Evolutionary conservation across 2,113 vertebrate species (phyloP).

Genomic region (Cettia cetti): DNA sequence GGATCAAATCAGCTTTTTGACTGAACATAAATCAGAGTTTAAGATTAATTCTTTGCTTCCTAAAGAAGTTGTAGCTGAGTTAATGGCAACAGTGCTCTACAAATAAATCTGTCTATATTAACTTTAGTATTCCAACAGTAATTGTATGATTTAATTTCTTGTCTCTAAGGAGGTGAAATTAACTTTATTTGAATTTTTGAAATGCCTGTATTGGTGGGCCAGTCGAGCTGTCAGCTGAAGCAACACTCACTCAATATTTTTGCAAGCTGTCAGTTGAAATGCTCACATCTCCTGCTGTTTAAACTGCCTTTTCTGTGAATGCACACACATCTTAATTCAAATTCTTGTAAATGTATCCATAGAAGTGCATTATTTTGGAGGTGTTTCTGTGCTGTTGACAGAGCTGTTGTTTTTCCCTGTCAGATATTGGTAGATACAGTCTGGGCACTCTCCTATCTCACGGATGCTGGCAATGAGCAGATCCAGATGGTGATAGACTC

Average conservation of each 20-base stretch:
- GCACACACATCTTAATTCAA: rapidly evolving
- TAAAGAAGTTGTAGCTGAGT: background rate
- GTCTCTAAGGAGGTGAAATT: background rate
- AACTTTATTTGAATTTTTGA: background rate
- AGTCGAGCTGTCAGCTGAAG: background rate
- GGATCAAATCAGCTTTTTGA: background rate
- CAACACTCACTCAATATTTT: background rate
- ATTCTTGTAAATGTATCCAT: rapidly evolving
- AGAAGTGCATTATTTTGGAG: rapidly evolving
- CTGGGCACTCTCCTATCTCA: slow-evolving; percentile 98
- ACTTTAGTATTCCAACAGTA: background rate
- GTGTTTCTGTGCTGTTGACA: background rate
- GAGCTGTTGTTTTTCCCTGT: background rate
- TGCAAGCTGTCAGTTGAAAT: background rate
- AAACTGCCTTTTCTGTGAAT: background rate
- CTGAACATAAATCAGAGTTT: background rate
- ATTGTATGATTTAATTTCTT: background rate
- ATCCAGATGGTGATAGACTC: slow-evolving; percentile 99
- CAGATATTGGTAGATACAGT: slow-evolving; percentile 99
- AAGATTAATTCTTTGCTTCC: background rate
- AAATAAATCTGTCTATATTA: background rate
- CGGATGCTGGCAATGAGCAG: slow-evolving; percentile 97
- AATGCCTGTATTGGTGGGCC: background rate
- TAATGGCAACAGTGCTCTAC: background rate
- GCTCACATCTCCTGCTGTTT: background rate